Conservation (phyloP, 2,797 vertebrate genomes). For the Peromyscus nudipes region DNA sequence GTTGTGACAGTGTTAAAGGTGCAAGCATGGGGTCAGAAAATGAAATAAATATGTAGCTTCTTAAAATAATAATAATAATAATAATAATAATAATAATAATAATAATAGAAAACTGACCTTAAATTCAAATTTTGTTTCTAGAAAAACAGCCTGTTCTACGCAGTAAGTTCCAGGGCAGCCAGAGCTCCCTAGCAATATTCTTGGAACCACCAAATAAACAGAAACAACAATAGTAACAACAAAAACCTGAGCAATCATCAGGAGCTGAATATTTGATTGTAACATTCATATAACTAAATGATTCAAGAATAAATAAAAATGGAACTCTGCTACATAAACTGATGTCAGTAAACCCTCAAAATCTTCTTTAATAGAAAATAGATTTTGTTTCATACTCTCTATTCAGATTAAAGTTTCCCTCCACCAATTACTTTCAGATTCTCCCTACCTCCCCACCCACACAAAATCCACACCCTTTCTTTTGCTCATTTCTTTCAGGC, state of each 20-base stretch:
- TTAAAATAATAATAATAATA: too few species aligned
- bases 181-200: neutral
- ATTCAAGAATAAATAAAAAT: neutral
- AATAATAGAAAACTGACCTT: too few species aligned
- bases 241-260: neutral
- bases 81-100: too few species aligned
- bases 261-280: constrained; percentile 2
- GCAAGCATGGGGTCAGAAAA: too few species aligned
- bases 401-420: neutral
- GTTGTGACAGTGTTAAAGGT: too few species aligned
- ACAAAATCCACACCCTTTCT: neutral
- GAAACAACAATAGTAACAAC: neutral
- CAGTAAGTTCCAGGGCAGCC: neutral
- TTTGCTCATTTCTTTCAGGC: neutral
- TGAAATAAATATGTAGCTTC: too few species aligned
- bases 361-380: neutral
- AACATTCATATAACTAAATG: neutral
- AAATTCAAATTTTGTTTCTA: neutral
- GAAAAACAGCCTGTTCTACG: neutral
- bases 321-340: neutral
- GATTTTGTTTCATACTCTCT: neutral
- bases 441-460: neutral
- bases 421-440: neutral
- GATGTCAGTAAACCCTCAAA: neutral
- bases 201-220: neutral